phyloP scores from a whole-genome alignment of 2,888 invertebrate genomes.

The Rhagium mordax region DNA sequence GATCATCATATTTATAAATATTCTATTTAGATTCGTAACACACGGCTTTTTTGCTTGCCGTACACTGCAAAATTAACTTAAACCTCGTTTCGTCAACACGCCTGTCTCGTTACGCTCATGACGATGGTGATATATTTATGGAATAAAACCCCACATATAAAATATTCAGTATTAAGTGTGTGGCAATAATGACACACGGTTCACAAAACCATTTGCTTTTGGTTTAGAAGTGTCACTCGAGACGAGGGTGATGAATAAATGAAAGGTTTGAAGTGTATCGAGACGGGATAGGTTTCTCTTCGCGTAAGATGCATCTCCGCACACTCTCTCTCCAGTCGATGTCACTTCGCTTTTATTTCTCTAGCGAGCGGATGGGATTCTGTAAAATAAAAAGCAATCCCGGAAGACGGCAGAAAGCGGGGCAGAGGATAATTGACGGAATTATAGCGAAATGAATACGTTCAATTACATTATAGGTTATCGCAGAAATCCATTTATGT shows the following conservation, averaged over 20 bases:
- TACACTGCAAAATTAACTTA: too few relatives aligned
- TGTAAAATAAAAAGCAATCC: conserved; percentile 17
- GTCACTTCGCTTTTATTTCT: conserved; percentile 27
- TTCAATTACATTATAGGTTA: neutral
- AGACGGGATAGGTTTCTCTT: conserved; percentile 1
- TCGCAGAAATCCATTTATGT: neutral
- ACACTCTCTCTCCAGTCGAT: conserved; percentile 11
- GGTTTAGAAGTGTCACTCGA: conserved; percentile 45
- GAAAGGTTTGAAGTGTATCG: conserved; percentile 41
- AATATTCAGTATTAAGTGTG: conserved; percentile 45
- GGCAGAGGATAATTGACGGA: neutral
- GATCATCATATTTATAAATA: too few relatives aligned
- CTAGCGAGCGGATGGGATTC: conserved; percentile 18
- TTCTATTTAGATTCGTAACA: too few relatives aligned
- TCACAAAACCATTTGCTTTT: conserved; percentile 45
- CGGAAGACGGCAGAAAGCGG: neutral
- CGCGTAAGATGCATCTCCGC: conserved; percentile 14
- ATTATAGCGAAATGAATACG: conserved; percentile 7
- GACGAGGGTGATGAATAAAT: conserved; percentile 50
- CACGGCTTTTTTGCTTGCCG: neutral
- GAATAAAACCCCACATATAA: conserved; percentile 27
- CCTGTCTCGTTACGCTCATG: neutral
- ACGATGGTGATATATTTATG: neutral
- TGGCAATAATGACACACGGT: conserved; percentile 44
- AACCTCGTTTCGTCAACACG: neutral